Evolutionary conservation across 37 sponge, comb jelly and placozoan species (phyloP), one percentile per base, ranked within the genome.

Genomic region (Aphrocallistes beatrix): DNA sequence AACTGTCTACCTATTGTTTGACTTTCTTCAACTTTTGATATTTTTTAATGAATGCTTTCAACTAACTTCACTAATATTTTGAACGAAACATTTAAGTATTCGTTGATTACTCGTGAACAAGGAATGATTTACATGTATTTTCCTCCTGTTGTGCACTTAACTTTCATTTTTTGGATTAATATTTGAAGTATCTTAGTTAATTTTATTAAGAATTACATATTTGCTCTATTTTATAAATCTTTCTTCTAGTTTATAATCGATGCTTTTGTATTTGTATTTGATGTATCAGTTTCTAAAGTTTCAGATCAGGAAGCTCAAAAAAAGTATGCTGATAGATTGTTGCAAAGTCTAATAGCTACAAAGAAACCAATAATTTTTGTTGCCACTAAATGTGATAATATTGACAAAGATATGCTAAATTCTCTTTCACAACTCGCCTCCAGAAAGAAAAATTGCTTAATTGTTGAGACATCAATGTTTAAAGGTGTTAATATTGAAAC

Each of bases 331-430:
- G 75, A 60, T 25, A 60, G 75, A 28, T 28, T 60, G 3, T 60
- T 60, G n/a, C 75, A 19, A 32, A 30, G 6, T 60, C 75, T 60
- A 25, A 13, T 60, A 21, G 34, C 75, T 19, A 60, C 75, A 13
- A 60, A 60, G 75, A 60, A 60, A 30, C 75, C 75, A 28, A 60
- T 60, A 60, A 28, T 60, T 60, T 60, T 60, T 60, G 75, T 60
- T 25, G 75, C 75, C n/a, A 32, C 75, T 3, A 60, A 60, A 28
- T 60, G 75, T 13, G 75, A 60, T 60, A 19, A 60, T 28, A 25
- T 60, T 25, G 75, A 60, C n/a, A 19, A 30, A 32, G 75, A 60
- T 3, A 60, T 60, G 75, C n/a, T 60, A 28, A 60, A 60, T 60
- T 60, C 10, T 13, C 34, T 60, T 19, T 25, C n/a, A 21, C 75